Evolutionary conservation across 2,113 vertebrate species (phyloP).

Genomic region (Tursiops truncatus): DNA sequence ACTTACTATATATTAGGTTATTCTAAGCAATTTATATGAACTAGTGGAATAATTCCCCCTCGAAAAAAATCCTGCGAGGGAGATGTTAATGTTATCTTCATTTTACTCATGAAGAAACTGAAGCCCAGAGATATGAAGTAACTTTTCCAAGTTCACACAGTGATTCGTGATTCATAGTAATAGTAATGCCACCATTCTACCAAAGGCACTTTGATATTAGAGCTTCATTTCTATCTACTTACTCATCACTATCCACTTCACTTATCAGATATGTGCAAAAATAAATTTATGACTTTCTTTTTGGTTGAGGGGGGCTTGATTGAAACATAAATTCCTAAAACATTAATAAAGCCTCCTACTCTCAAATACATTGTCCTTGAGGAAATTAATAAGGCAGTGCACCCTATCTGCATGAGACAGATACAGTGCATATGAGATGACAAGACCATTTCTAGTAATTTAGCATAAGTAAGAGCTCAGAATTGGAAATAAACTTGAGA

Average conservation of each 20-base stretch:
- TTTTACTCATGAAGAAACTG: conserved; percentile 19
- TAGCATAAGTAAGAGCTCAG: conserved; percentile 1
- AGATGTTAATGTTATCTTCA: neutral
- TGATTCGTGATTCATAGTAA: neutral
- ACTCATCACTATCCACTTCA: neutral
- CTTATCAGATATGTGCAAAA: neutral
- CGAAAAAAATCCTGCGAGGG: neutral
- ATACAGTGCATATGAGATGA: neutral
- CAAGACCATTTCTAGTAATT: neutral
- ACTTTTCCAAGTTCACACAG: neutral
- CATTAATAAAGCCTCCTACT: neutral
- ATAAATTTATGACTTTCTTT: neutral
- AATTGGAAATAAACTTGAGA: conserved; percentile 9
- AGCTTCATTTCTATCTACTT: neutral
- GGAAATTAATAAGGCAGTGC: neutral
- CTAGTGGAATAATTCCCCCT: neutral
- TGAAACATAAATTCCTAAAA: conserved; percentile 25
- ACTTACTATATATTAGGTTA: neutral
- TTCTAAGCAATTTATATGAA: neutral
- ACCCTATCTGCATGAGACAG: neutral
- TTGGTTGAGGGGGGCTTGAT: neutral
- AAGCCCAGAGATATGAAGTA: neutral
- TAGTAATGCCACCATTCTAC: neutral
- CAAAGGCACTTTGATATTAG: neutral
- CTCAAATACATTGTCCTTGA: conserved; percentile 12